These are phyloP conservation scores for Anolis carolinensis DNA, from an alignment of 2,113 vertebrate species.

Conservation along the genomic window DNA sequence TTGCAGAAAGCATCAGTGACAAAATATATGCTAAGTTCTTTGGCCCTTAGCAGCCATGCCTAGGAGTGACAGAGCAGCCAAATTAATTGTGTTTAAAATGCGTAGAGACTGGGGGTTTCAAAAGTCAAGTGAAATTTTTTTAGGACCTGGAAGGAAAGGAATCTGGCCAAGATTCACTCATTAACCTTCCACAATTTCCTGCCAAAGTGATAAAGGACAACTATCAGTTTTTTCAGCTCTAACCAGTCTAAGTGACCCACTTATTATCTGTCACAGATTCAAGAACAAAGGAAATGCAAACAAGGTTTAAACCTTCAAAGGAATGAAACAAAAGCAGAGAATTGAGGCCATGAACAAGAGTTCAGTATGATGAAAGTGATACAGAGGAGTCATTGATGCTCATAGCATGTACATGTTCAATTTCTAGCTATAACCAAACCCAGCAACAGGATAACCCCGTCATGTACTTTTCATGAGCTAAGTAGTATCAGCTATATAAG, in stretches of 20 bases:
- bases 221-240: neutral
- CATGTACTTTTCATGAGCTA: neutral
- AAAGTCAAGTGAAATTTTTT: slow-evolving; percentile 41
- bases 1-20: slow-evolving; percentile 23
- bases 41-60: slow-evolving; percentile 13
- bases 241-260: neutral
- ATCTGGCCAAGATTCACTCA: slow-evolving; percentile 30
- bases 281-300: neutral
- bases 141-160: slow-evolving; percentile 17
- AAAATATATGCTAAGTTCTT: slow-evolving; percentile 44
- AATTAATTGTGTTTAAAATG: slow-evolving; percentile 48
- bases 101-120: slow-evolving; percentile 9
- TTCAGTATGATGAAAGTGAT: neutral
- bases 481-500: neutral
- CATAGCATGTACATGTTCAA: neutral
- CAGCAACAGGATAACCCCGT: neutral
- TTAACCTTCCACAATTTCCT: neutral
- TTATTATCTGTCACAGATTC: neutral
- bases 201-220: slow-evolving; percentile 11
- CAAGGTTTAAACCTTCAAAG: neutral
- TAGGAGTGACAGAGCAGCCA: slow-evolving; percentile 22
- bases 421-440: neutral
- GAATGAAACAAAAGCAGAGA: neutral
- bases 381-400: neutral
- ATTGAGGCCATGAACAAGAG: neutral